phyloP scores from a whole-genome alignment of 2,888 invertebrate species.

The Tinea pellionella region DNA sequence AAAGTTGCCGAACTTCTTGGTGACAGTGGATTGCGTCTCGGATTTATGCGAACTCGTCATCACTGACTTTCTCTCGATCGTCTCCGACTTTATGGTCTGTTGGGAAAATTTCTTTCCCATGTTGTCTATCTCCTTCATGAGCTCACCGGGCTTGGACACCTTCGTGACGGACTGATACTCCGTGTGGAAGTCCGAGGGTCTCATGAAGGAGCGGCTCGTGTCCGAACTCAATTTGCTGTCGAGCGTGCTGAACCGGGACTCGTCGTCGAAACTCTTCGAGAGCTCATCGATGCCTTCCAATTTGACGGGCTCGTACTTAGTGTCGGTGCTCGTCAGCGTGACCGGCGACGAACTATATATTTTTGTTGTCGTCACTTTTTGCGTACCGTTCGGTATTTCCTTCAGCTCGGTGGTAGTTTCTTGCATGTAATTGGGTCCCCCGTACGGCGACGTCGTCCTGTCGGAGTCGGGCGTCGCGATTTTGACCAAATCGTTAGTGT shows the following conservation, averaged over 20 bases:
- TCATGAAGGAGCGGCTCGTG: conserved; percentile 60
- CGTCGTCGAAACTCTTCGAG: conserved; percentile 62
- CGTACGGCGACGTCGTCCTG: conserved; percentile 53
- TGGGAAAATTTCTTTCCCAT: conserved; percentile 75
- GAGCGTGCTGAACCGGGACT: conserved; percentile 54
- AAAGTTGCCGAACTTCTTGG: conserved; percentile 66
- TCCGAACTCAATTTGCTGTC: conserved; percentile 60
- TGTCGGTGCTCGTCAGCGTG: conserved; percentile 57
- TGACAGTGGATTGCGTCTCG: conserved; percentile 66
- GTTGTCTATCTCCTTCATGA: conserved; percentile 64
- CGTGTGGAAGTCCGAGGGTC: conserved; percentile 60
- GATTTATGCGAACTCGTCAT: conserved; percentile 73
- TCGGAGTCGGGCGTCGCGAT: conserved; percentile 53
- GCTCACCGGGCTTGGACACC: conserved; percentile 45
- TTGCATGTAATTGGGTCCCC: conserved; percentile 57
- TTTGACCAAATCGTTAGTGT: conserved; percentile 45
- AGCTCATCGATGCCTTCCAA: conserved; percentile 65
- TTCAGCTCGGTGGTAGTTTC: conserved; percentile 66
- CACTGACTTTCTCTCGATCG: conserved; percentile 75
- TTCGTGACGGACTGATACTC: conserved; percentile 44
- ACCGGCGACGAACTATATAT: conserved; percentile 69
- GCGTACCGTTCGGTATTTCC: conserved; percentile 64
- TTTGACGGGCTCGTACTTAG: conserved; percentile 57
- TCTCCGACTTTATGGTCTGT: conserved; percentile 76
- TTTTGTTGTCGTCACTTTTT: conserved; percentile 68